Conservation (phyloP, 2,888 invertebrate genomes). For the Cabera pusaria region DNA sequence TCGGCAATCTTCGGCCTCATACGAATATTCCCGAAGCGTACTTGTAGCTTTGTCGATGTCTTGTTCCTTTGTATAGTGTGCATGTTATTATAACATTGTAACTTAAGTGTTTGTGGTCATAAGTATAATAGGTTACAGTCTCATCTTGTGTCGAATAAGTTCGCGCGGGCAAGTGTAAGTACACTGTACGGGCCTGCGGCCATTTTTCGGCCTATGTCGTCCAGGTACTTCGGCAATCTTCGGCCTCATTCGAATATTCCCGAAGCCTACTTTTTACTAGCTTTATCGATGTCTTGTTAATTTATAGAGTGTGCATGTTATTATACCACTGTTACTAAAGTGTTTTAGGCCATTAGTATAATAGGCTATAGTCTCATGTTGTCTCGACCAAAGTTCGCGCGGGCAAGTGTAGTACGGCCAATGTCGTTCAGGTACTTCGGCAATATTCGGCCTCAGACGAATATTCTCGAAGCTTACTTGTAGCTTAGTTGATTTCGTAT, state of each 20-base stretch:
- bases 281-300: slow-evolving; percentile 13
- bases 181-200: too few species aligned
- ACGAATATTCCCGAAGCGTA: slow-evolving; percentile 42
- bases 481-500: slow-evolving; percentile 22
- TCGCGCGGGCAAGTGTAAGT: too few species aligned
- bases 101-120: too few species aligned
- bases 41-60: slow-evolving; percentile 28
- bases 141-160: too few species aligned
- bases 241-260: slow-evolving; percentile 37
- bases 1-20: slow-evolving; percentile 42
- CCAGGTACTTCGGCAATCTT: slow-evolving; percentile 58
- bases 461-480: slow-evolving; percentile 37
- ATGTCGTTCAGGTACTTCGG: slow-evolving; percentile 64
- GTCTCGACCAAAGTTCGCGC: too few species aligned
- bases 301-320: too few species aligned
- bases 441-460: slow-evolving; percentile 39
- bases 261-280: slow-evolving; percentile 36
- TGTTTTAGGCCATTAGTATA: too few species aligned
- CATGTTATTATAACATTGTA: too few species aligned
- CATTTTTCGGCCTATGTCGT: slow-evolving; percentile 59
- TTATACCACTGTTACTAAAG: too few species aligned
- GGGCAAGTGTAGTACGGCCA: slow-evolving; percentile 85
- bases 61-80: background rate
- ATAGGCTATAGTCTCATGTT: too few species aligned
- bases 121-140: too few species aligned